Conservation (phyloP, 2,113 vertebrate species). For the Cyprinodon brontotheroides region DNA sequence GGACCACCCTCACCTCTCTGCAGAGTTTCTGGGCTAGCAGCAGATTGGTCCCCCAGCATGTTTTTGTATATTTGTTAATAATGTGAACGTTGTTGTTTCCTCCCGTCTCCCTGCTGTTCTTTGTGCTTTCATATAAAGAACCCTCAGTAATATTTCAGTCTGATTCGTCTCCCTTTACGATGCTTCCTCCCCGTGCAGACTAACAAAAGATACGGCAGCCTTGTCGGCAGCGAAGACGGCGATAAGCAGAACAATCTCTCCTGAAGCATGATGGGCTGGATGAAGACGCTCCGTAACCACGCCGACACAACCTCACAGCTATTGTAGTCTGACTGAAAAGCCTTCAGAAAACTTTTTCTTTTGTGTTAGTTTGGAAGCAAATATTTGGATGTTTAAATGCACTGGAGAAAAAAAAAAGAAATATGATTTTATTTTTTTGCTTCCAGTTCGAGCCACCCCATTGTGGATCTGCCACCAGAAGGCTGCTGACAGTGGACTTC, state of each 20-base stretch:
- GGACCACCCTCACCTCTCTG: neutral
- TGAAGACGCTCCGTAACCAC: neutral
- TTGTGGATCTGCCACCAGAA: neutral
- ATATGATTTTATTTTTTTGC: neutral
- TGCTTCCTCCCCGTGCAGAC: conserved; percentile 23
- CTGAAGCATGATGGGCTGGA: conserved; percentile 13
- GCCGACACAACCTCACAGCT: conserved; percentile 17
- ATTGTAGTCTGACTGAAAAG: conserved; percentile 13
- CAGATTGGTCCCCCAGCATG: neutral
- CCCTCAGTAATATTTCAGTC: neutral
- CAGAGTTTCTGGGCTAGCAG: no score
- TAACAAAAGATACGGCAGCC: conserved; percentile 47
- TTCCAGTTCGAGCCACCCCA: neutral
- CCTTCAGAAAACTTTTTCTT: neutral
- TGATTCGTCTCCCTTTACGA: conserved; percentile 24
- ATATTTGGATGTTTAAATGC: neutral
- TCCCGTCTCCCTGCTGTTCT: neutral
- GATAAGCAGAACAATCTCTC: conserved; percentile 46
- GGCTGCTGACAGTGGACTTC: neutral
- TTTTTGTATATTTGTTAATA: neutral
- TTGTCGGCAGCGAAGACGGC: conserved; percentile 30
- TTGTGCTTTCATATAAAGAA: neutral
- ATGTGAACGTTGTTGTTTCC: neutral
- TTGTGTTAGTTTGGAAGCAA: no score
- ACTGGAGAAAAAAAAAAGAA: neutral